Evolutionary conservation across 2,888 invertebrate species (phyloP).

Genomic region (Smittia sp.): DNA sequence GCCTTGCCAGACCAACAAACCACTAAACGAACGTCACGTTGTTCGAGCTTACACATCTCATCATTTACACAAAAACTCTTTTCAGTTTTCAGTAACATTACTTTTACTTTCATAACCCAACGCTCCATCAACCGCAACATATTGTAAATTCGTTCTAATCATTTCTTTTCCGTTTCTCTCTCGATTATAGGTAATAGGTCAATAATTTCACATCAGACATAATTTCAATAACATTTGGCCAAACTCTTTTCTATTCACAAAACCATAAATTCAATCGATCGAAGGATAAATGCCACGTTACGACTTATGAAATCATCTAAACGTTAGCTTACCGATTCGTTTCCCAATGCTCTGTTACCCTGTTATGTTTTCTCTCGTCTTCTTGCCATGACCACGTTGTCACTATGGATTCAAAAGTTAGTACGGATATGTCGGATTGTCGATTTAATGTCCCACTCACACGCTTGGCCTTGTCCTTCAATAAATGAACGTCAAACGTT

Average conservation of each 20-base stretch:
- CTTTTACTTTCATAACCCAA: conserved; percentile 4
- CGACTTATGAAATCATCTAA: conserved; percentile 20
- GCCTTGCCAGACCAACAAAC: no score
- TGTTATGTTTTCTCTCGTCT: conserved; percentile 8
- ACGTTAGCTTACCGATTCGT: background rate
- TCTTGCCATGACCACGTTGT: background rate
- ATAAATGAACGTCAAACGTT: background rate
- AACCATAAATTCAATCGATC: background rate
- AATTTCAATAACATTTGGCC: conserved; percentile 6
- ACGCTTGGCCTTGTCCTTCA: background rate
- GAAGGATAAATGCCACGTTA: conserved; percentile 15
- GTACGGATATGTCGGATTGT: background rate
- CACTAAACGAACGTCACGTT: no score
- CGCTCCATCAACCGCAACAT: background rate
- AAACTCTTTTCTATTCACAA: background rate
- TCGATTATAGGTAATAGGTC: conserved; percentile 29
- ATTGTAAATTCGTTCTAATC: background rate
- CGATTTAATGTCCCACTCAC: background rate
- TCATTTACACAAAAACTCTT: background rate
- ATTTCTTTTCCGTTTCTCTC: background rate
- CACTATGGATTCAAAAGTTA: conserved; percentile 21
- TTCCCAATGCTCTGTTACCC: conserved; percentile 2
- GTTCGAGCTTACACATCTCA: background rate
- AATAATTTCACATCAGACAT: conserved; percentile 4
- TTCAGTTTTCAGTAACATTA: background rate